A percentile compares a stretch with the other conserved stretches of the same genome.
phyloP scores from a whole-genome alignment of 2,888 invertebrate genomes.

The Tetropium fuscum region DNA sequence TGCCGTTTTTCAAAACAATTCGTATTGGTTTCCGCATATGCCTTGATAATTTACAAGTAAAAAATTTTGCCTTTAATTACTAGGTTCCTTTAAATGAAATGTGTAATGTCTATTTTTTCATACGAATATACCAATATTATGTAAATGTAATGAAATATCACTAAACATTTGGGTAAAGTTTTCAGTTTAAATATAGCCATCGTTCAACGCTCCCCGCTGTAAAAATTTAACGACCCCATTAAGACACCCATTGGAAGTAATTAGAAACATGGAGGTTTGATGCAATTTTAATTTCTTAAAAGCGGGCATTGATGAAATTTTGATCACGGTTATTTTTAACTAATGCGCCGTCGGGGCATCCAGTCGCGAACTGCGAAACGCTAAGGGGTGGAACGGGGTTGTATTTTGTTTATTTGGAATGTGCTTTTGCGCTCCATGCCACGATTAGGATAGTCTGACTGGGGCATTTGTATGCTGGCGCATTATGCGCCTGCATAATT shows the following conservation, averaged over 20 bases:
- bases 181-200: no score
- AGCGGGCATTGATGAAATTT: conserved; percentile 56
- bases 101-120: no score
- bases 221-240: conserved; percentile 54
- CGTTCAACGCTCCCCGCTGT: conserved; percentile 28
- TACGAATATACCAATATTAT: no score
- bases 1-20: no score
- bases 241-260: conserved; percentile 58
- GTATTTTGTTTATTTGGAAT: conserved; percentile 50
- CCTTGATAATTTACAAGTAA: no score
- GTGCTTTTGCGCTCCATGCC: conserved; percentile 47
- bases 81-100: no score
- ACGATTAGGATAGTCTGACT: conserved; percentile 46
- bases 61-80: no score
- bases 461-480: conserved; percentile 51
- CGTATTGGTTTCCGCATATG: no score
- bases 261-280: conserved; percentile 61
- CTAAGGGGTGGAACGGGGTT: conserved; percentile 9
- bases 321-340: conserved; percentile 53
- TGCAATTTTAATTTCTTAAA: conserved; percentile 62
- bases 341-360: conserved; percentile 24
- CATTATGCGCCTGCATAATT: conserved; percentile 53
- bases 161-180: no score
- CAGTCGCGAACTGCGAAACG: conserved; percentile 9
- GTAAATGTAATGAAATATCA: no score